These are phyloP conservation scores for Nymphalis io DNA, from an alignment of 1,140 invertebrate genomes.

Conservation along the genomic window DNA sequence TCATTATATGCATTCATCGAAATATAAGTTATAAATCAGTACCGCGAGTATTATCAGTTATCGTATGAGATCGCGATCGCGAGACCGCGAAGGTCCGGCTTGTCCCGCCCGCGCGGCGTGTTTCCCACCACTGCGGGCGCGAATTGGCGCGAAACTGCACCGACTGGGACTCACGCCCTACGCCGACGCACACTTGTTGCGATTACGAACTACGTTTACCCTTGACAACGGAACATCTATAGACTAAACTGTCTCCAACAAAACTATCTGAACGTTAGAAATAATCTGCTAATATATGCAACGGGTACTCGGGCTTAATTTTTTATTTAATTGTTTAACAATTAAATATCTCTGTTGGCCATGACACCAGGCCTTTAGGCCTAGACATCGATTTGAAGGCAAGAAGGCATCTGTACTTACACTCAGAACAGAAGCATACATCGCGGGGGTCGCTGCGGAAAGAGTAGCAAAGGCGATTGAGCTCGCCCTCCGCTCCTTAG, in stretches of 20 bases:
- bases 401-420: too few species aligned
- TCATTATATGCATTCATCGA: background rate
- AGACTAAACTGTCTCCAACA: background rate
- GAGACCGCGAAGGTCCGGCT: constrained; percentile 39
- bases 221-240: constrained; percentile 56
- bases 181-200: constrained; percentile 71
- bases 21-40: background rate
- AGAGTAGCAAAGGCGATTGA: too few species aligned
- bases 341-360: too few species aligned
- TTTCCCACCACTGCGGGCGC: constrained; percentile 68
- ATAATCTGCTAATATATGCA: too few species aligned
- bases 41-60: constrained; percentile 8
- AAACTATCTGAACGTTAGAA: background rate
- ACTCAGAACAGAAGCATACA: too few species aligned
- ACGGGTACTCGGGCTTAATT: too few species aligned
- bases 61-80: constrained; percentile 40
- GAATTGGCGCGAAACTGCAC: constrained; percentile 65
- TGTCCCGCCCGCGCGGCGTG: constrained; percentile 65
- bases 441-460: too few species aligned
- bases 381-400: too few species aligned
- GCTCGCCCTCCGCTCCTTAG: too few species aligned
- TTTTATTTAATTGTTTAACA: too few species aligned
- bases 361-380: too few species aligned
- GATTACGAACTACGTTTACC: constrained; percentile 48
- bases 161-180: constrained; percentile 57